These are phyloP conservation scores for Rhagium mordax DNA, from an alignment of 2,888 invertebrate genomes.

Conservation along the genomic window DNA sequence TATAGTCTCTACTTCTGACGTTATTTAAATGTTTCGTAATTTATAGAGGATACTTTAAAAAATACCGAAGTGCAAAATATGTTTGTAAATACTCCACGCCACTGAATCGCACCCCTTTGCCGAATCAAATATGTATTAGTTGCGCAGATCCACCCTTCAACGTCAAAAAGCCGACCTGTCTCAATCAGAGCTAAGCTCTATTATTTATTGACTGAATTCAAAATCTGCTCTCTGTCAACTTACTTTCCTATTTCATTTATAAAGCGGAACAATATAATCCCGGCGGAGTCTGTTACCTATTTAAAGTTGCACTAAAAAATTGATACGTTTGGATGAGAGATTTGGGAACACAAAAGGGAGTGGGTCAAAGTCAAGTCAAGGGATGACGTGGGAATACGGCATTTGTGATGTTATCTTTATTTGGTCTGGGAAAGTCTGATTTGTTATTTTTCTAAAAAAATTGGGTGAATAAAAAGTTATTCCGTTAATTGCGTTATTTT, in stretches of 20 bases:
- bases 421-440: neutral
- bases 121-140: constrained; percentile 53
- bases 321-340: constrained; percentile 11
- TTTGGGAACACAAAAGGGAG: constrained; percentile 11
- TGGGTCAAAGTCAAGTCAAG: constrained; percentile 25
- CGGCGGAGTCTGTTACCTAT: constrained; percentile 6
- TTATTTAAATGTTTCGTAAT: too few relatives aligned
- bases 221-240: constrained; percentile 34
- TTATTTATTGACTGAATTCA: constrained; percentile 49
- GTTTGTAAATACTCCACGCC: constrained; percentile 10
- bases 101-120: constrained; percentile 28
- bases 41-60: too few relatives aligned
- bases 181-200: constrained; percentile 55
- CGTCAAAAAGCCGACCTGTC: constrained; percentile 59
- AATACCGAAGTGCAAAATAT: too few relatives aligned
- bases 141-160: constrained; percentile 49
- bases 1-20: too few relatives aligned
- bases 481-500: too few relatives aligned
- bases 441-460: neutral
- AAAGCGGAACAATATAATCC: constrained; percentile 22
- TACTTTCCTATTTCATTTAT: constrained; percentile 21
- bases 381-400: neutral
- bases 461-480: too few relatives aligned
- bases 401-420: constrained; percentile 14
- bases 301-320: constrained; percentile 21